A percentile compares a stretch with the other conserved stretches of the same genome.
Conservation (phyloP, 1,140 invertebrate genomes). For the Zaprionus vittiger region DNA sequence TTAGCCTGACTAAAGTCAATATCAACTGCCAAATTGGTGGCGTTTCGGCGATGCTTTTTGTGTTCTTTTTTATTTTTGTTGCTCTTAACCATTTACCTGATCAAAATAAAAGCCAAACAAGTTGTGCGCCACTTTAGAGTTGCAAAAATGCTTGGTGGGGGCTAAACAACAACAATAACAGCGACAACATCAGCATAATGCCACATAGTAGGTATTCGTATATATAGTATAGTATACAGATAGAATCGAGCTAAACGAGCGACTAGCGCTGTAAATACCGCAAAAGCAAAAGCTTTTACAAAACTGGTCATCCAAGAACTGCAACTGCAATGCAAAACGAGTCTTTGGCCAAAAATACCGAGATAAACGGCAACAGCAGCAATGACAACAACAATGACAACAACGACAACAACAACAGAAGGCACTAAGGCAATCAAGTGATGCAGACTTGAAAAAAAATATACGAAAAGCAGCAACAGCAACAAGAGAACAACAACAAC, state of each 20-base stretch:
- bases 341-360: constrained; percentile 65
- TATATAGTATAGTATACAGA: constrained; percentile 32
- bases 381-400: background rate
- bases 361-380: constrained; percentile 45
- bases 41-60: constrained; percentile 26
- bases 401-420: constrained; percentile 25
- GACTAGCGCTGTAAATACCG: constrained; percentile 51
- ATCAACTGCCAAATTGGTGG: constrained; percentile 72
- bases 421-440: constrained; percentile 50
- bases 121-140: constrained; percentile 49
- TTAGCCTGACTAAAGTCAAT: constrained; percentile 76
- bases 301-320: constrained; percentile 80
- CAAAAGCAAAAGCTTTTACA: constrained; percentile 50
- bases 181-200: background rate
- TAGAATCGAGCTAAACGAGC: constrained; percentile 18
- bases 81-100: constrained; percentile 37
- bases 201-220: background rate
- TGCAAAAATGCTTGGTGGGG: constrained; percentile 16
- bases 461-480: constrained; percentile 16
- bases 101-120: constrained; percentile 58
- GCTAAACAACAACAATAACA: constrained; percentile 35
- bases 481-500: constrained; percentile 47
- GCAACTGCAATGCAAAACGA: constrained; percentile 62
- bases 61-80: constrained; percentile 20
- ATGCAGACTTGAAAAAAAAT: constrained; percentile 56